phyloP scores from a whole-genome alignment of 2,113 vertebrate genomes.

The Ramphastos sulfuratus region DNA sequence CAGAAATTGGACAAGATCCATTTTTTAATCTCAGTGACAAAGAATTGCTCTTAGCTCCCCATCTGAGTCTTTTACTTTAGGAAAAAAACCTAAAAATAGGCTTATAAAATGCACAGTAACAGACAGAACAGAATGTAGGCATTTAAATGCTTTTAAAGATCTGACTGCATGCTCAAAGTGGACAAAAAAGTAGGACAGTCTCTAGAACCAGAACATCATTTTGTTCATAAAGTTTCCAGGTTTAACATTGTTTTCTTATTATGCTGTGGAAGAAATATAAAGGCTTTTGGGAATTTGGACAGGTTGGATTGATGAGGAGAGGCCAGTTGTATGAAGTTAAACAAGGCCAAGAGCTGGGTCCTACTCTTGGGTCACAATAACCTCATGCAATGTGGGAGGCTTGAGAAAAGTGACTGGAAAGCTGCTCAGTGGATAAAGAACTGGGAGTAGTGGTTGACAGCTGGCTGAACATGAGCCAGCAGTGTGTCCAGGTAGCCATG shows the following conservation, averaged over 20 bases:
- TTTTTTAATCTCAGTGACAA: neutral
- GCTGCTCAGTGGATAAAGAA: neutral
- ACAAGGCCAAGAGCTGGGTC: neutral
- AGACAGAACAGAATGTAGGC: neutral
- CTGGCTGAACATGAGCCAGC: too few relatives aligned
- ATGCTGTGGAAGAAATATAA: neutral
- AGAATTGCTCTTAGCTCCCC: constrained; percentile 11
- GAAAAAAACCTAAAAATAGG: constrained; percentile 9
- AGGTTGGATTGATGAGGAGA: accelerated
- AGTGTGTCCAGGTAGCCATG: too few relatives aligned
- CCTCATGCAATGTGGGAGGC: accelerated
- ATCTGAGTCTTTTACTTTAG: neutral
- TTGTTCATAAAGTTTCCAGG: neutral
- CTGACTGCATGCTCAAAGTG: neutral
- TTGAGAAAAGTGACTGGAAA: too few relatives aligned
- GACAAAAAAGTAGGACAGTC: neutral
- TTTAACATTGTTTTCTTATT: neutral
- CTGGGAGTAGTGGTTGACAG: too few relatives aligned
- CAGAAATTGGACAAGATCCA: neutral
- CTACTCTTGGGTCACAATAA: neutral
- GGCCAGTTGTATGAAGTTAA: accelerated
- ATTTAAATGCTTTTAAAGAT: neutral
- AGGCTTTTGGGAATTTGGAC: neutral
- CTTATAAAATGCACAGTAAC: neutral
- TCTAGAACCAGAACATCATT: neutral